Evolutionary conservation across 2,888 invertebrate species (phyloP), one percentile per base, ranked within the genome.

Genomic region (Cheilosia impressa): DNA sequence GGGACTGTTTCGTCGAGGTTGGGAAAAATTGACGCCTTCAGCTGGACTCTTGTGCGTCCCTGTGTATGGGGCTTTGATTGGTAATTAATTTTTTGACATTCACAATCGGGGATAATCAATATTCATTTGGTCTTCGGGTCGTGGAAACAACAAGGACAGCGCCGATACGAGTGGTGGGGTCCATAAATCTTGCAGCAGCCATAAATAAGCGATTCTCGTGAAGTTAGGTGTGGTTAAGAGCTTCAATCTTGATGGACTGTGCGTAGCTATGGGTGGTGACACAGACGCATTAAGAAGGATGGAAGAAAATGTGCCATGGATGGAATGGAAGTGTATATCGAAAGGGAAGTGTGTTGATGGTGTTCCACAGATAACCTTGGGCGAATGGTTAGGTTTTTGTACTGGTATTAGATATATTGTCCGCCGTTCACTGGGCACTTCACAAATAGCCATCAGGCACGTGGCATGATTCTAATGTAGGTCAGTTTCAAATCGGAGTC

Each of bases 1-100:
- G 31, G 27, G 45, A 72, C 60, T 75, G 73, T 66, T 78, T 22
- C 50, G 43, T 52, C 5, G 19, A 19, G 17, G 31, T 19, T 43
- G 62, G 63, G 2, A 9, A 38, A 62, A 47, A 73, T 63, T 69
- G 78, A 83, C 78, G 78, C 82, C 78, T 78, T 83, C 47, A 57
- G 50, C 62, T 72, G 22, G n/a, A 58, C 10, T 52, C 63, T 50
- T 63, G 41, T 57, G 45, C 31, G 10, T 10, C 24, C 13, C 10
- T 19, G 15, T 9, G 13, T 65, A 38, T 41, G 2, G 2, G 65
- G 65, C 34, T 72, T 80, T 85, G 85, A 85, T 85, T 85, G 76
- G 85, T 85, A 85, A 85, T 85, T 84, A 84, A 84, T 85, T 85
- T 85, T 81, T 85, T 81, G 81, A 85, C 81, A 85, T 60, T 63